These are phyloP conservation scores for Holotrichia oblita DNA, from an alignment of 1,140 invertebrate genomes.

Conservation along the genomic window DNA sequence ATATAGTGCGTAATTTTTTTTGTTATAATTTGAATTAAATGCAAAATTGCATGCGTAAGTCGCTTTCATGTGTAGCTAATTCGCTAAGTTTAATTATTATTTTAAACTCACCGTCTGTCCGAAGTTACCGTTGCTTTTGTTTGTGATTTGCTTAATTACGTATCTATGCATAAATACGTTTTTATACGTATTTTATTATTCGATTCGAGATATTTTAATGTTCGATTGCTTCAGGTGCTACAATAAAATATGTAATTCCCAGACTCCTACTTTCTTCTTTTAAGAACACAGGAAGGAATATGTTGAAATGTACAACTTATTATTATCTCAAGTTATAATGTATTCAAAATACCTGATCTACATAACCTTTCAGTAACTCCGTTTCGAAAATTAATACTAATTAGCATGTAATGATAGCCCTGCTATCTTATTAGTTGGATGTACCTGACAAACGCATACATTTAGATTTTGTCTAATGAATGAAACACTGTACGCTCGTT, in stretches of 20 bases:
- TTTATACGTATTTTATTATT: background rate
- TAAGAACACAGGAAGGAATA: background rate
- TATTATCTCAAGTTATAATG: background rate
- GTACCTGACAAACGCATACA: conserved; percentile 10
- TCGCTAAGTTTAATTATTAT: too few relatives aligned
- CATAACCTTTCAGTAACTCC: background rate
- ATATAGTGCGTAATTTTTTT: too few relatives aligned
- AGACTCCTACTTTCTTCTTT: background rate
- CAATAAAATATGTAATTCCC: background rate
- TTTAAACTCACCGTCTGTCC: too few relatives aligned
- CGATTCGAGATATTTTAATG: background rate
- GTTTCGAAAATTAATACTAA: conserved; percentile 12
- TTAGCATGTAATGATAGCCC: conserved; percentile 21
- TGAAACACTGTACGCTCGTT: background rate
- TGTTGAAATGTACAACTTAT: background rate
- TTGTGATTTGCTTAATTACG: too few relatives aligned
- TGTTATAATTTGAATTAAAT: too few relatives aligned
- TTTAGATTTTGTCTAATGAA: background rate
- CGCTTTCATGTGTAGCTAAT: too few relatives aligned
- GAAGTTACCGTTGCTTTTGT: too few relatives aligned
- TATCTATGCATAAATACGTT: background rate
- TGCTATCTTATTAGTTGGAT: conserved; percentile 3
- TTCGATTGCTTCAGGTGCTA: background rate
- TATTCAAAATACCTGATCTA: background rate
- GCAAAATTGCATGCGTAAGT: too few relatives aligned